These are phyloP conservation scores for Phodopus roborovskii DNA, from an alignment of 2,113 vertebrate species.

Conservation along the genomic window DNA sequence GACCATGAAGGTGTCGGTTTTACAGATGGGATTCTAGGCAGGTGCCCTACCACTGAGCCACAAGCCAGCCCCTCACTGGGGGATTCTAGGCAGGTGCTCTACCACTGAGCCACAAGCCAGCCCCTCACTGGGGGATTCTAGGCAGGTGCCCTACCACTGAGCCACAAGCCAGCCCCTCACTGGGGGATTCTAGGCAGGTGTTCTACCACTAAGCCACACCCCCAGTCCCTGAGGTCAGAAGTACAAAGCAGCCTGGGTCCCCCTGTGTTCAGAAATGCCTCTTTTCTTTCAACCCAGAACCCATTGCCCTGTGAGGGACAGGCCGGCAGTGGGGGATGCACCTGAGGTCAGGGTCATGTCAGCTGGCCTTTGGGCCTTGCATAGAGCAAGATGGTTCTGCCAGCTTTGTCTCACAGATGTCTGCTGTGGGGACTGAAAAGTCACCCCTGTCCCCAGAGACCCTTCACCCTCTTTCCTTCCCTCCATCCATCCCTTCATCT, in stretches of 20 bases:
- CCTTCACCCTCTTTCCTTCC: neutral
- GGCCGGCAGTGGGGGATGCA: fast-evolving
- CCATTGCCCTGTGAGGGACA: fast-evolving
- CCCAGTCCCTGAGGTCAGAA: neutral
- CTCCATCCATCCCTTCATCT: neutral
- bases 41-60: too few relatives aligned
- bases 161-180: too few relatives aligned
- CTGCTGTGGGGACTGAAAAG: neutral
- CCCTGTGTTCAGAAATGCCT: fast-evolving
- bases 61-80: too few relatives aligned
- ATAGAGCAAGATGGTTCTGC: neutral
- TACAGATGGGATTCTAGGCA: neutral
- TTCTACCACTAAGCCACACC: neutral
- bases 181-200: too few relatives aligned
- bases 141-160: too few relatives aligned
- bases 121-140: neutral
- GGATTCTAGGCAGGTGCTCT: too few relatives aligned
- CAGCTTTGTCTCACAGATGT: neutral
- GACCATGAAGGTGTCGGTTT: neutral
- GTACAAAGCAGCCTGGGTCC: neutral
- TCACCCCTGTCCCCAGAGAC: neutral
- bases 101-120: neutral
- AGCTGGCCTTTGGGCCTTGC: neutral
- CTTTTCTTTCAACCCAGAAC: neutral
- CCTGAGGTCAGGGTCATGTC: neutral